Evolutionary conservation across 2,888 invertebrate genomes (phyloP).

Genomic region (Myopa testacea): DNA sequence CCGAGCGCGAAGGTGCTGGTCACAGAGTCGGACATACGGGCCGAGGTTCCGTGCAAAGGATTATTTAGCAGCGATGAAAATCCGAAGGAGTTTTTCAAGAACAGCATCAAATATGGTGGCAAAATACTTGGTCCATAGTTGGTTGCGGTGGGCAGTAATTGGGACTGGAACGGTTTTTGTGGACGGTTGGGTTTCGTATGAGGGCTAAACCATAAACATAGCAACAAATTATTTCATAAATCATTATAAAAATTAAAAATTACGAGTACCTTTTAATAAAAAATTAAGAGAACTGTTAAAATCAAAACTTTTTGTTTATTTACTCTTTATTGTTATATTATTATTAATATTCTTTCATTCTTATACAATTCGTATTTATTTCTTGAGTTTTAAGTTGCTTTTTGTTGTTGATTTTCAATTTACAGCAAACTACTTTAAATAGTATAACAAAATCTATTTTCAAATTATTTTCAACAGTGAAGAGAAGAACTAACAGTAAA

Average conservation of each 20-base stretch:
- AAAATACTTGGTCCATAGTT: background rate
- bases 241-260: too few relatives aligned
- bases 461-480: too few relatives aligned
- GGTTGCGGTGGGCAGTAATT: background rate
- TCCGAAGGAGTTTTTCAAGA: background rate
- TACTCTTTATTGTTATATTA: background rate
- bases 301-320: background rate
- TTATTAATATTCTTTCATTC: background rate
- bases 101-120: background rate
- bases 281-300: too few relatives aligned
- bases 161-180: background rate
- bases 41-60: background rate
- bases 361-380: background rate
- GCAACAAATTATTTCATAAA: too few relatives aligned
- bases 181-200: background rate
- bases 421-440: background rate
- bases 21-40: slow-evolving; percentile 53
- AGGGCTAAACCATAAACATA: background rate
- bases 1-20: slow-evolving; percentile 59
- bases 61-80: background rate
- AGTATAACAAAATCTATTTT: too few relatives aligned
- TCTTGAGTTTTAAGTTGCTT: background rate
- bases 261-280: too few relatives aligned
- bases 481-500: too few relatives aligned
- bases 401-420: background rate